These are phyloP conservation scores for Calephelis virginiensis DNA, from an alignment of 1,140 invertebrate species.

Conservation along the genomic window DNA sequence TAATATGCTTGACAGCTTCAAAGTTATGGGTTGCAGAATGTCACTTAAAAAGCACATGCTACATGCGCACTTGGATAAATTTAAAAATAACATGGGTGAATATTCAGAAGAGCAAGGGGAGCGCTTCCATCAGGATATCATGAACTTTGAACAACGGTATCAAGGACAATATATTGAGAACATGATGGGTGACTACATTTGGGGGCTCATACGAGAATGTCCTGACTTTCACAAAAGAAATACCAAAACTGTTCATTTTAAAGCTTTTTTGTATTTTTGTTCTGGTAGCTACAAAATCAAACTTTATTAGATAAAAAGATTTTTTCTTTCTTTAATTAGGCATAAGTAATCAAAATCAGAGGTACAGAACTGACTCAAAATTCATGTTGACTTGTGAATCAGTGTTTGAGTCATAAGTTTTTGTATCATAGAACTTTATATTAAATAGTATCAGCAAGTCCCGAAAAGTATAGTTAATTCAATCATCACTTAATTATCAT, in stretches of 20 bases:
- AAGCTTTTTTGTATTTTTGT: conserved; percentile 25
- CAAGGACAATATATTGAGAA: conserved; percentile 42
- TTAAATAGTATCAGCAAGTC: too few species aligned
- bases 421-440: too few species aligned
- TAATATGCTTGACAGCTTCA: conserved; percentile 22
- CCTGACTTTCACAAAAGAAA: conserved; percentile 31
- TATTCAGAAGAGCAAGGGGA: conserved; percentile 42
- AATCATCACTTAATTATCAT: too few species aligned
- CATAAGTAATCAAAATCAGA: conserved; percentile 28
- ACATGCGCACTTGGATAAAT: conserved; percentile 54
- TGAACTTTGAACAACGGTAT: conserved; percentile 37
- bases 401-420: too few species aligned
- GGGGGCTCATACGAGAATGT: conserved; percentile 40
- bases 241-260: conserved; percentile 32
- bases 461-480: too few species aligned
- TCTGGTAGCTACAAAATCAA: conserved; percentile 30
- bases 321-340: conserved; percentile 27
- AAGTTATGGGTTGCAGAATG: conserved; percentile 50
- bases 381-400: conserved; percentile 26
- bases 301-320: conserved; percentile 33
- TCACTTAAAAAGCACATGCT: conserved; percentile 56
- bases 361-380: conserved; percentile 29
- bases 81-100: conserved; percentile 49
- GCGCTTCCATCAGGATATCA: conserved; percentile 58
- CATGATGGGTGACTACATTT: conserved; percentile 42